A percentile compares a stretch with the other conserved stretches of the same genome.
These are phyloP conservation scores for Platysternon megacephalum DNA, from an alignment of 2,113 vertebrate species.

Conservation along the genomic window DNA sequence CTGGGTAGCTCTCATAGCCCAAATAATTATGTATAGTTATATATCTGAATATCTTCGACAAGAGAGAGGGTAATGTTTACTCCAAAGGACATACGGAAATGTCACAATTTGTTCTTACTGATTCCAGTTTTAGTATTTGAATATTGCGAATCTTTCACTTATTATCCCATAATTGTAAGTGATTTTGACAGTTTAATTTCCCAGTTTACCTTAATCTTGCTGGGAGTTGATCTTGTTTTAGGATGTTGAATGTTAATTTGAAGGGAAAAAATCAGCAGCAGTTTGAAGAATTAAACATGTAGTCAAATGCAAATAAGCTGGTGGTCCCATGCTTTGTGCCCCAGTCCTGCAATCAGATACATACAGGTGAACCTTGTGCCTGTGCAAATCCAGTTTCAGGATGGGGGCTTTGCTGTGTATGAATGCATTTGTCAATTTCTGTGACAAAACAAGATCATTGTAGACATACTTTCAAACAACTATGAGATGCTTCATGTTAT, in stretches of 20 bases:
- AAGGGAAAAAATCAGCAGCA: background rate
- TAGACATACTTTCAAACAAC: background rate
- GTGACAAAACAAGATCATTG: background rate
- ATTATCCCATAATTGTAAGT: slow-evolving; percentile 16
- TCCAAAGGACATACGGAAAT: background rate
- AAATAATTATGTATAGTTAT: background rate
- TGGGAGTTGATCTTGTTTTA: slow-evolving; percentile 32
- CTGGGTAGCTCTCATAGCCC: background rate
- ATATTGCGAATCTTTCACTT: background rate
- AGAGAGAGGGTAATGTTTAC: background rate
- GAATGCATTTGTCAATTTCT: background rate
- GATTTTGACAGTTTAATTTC: slow-evolving; percentile 16
- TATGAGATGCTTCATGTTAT: background rate
- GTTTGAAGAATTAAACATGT: background rate
- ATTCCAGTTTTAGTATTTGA: slow-evolving; percentile 1
- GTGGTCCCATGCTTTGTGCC: background rate
- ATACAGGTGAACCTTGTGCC: background rate
- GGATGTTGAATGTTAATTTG: slow-evolving; percentile 11
- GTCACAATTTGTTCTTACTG: background rate
- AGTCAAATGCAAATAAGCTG: background rate
- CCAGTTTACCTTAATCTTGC: background rate
- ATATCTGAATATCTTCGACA: background rate
- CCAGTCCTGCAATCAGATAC: background rate
- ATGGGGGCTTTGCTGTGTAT: background rate
- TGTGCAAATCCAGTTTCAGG: background rate